Evolutionary conservation across 1,140 invertebrate species (phyloP).

Genomic region (Zaprionus nigranus): DNA sequence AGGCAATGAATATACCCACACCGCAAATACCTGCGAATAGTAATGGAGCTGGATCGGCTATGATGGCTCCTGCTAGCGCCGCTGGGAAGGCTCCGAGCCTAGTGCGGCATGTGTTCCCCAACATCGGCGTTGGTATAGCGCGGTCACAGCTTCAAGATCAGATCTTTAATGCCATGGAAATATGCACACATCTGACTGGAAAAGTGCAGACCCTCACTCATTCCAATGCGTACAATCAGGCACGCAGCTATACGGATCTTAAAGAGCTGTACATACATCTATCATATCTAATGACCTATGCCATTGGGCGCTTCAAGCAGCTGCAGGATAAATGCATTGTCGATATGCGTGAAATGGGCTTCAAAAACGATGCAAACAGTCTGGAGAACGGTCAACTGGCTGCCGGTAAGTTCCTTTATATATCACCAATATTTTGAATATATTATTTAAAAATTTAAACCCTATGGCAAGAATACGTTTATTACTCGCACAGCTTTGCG

Average conservation of each 20-base stretch:
- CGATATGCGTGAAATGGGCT: constrained; percentile 81
- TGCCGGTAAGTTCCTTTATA: constrained; percentile 65
- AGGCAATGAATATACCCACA: constrained; percentile 10
- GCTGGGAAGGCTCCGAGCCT: constrained; percentile 38
- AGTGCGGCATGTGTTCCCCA: constrained; percentile 63
- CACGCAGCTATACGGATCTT: constrained; percentile 70
- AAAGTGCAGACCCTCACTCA: constrained; percentile 81
- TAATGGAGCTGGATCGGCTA: constrained; percentile 48
- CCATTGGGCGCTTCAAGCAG: constrained; percentile 80
- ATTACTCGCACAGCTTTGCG: neutral
- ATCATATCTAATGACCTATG: constrained; percentile 83
- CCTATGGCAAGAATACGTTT: neutral
- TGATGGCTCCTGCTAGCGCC: constrained; percentile 20
- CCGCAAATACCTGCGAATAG: constrained; percentile 17
- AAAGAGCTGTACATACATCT: constrained; percentile 84
- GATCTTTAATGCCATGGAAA: constrained; percentile 81
- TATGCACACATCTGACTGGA: constrained; percentile 79
- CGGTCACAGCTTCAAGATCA: constrained; percentile 76
- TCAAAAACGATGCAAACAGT: constrained; percentile 79
- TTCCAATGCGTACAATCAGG: constrained; percentile 82
- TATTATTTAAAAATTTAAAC: neutral
- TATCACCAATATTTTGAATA: neutral
- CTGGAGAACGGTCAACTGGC: constrained; percentile 80
- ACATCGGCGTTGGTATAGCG: constrained; percentile 62
- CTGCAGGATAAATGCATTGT: constrained; percentile 80